Evolutionary conservation across 2,888 invertebrate species (phyloP), one percentile per base, ranked within the genome.

Genomic region (Scaptomyza tumidula): DNA sequence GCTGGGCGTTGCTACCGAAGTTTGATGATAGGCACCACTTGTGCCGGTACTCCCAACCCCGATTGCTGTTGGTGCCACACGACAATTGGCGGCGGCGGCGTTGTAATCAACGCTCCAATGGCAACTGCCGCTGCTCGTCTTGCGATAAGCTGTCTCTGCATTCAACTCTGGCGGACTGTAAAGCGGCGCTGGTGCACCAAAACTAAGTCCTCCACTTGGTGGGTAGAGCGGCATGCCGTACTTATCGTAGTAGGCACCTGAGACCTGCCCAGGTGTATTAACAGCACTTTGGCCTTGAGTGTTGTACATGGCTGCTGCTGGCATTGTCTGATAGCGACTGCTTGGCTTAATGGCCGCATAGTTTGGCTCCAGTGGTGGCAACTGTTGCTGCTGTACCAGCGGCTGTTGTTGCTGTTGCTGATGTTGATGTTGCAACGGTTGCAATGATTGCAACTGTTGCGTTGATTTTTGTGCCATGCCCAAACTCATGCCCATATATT

Each of bases 51-150:
- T 77, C 27, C 52, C 48, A 11, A 46, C 44, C 7, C 54, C 54
- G 13, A 54, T 44, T 7, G 75, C 54, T 2, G 39, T 33, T 7
- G 75, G 48, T 6, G 69, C 45, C 0, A 62, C 54, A 33, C 86
- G 78, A 45, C 82, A 86, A 39, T 75, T 89, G 49, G 78, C 82
- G 16, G 41, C 41, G 9, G 41, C 41, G 24, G 78, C 55, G 57
- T 82, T 65, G 61, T 84, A 86, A n/a, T 88, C 89, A 45, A 86
- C 71, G 55, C 71, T 83, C 90, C 90, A 90, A 39, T 86, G 89
- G 60, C 87, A 90, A 1, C 19, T 70, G 52, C 19, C 64, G 14
- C 19, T 79, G 2, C 66, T 54, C 0, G 85, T 39, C 46, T 90
- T 90, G 14, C 90, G 78, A 56, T 89, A 89, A 0, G 60, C 75